Conservation (phyloP, 1,140 invertebrate genomes). For the Trinorchestia longiramus region DNA sequence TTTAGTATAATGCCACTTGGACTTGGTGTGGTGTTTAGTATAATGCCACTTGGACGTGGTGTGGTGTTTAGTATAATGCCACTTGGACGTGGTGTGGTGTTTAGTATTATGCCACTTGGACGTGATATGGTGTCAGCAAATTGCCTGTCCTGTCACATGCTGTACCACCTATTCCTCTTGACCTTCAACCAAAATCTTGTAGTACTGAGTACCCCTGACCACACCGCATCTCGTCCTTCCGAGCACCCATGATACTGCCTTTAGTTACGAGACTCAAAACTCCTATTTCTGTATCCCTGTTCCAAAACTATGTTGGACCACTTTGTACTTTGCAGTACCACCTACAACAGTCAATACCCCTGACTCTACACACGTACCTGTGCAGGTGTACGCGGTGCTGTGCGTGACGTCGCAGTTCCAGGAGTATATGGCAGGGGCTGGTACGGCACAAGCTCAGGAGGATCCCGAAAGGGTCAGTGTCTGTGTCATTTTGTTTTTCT, state of each 20-base stretch:
- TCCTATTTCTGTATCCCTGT: not conserved
- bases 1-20: too few species aligned
- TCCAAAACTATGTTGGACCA: not conserved
- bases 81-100: not conserved
- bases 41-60: not conserved
- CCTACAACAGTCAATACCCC: not conserved
- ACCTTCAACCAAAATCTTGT: not conserved
- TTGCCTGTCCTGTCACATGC: not conserved
- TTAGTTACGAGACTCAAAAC: not conserved
- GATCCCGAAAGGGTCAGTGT: constrained; percentile 14
- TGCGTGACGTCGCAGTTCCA: constrained; percentile 44
- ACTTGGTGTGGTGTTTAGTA: too few species aligned
- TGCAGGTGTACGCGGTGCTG: constrained; percentile 50
- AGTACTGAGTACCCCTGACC: not conserved
- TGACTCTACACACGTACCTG: not conserved
- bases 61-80: not conserved
- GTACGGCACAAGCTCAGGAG: constrained; percentile 29
- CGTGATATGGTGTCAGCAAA: not conserved
- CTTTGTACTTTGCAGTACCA: not conserved
- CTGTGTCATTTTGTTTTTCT: not conserved
- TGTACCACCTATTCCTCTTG: not conserved
- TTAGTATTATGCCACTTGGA: not conserved
- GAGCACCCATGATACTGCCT: not conserved
- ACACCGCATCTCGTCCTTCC: not conserved
- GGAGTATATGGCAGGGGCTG: constrained; percentile 28